Evolutionary conservation across 2,888 invertebrate genomes (phyloP), one percentile per base, ranked within the genome.

Genomic region (Atherix ibis): DNA sequence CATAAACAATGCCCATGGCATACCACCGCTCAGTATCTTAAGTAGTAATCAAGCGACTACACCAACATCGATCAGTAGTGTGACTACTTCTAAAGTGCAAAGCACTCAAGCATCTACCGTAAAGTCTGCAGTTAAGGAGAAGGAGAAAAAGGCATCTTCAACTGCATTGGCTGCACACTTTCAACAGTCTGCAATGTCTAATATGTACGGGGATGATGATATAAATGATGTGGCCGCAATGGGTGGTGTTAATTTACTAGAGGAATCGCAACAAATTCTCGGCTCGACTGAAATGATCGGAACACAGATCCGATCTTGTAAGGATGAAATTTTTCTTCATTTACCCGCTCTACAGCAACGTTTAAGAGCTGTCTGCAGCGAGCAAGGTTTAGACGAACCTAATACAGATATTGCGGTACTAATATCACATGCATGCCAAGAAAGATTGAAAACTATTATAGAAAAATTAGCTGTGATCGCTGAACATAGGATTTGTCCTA

Each of bases 201-300:
- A 59, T 12, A 54, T 61, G 46, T 70, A 71, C 41, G 88, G 85
- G 27, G 91, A 92, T 52, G 94, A 94, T 56, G 94, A 97, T 58
- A 92, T 95, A 51, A 97, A 95, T 54, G 95, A 97, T 65, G 95
- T 97, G 10, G 94, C 95, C 18, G 92, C 95, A 8, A 95, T 97
- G 95, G 95, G 95, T 42, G 95, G 95, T 32, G 95, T 97, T 35
- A 97, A 97, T 65, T 68, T 97, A 49, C 84, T 85, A 1, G 95
- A 97, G 63, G 95, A 97, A 63, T 82, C 85, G 24, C 91, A 91
- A 58, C 76, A 88, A 58, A 95, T 95, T 51, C 69, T 95, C 40
- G 88, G 88, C 10, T 78, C 85, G 12, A 83, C 87, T 2, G 87
- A 89, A 50, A 75, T 85, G 57, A 83, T 89, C 43, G 87, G 88